phyloP scores from a whole-genome alignment of 2,113 vertebrate species.

The Alethe castanea region DNA sequence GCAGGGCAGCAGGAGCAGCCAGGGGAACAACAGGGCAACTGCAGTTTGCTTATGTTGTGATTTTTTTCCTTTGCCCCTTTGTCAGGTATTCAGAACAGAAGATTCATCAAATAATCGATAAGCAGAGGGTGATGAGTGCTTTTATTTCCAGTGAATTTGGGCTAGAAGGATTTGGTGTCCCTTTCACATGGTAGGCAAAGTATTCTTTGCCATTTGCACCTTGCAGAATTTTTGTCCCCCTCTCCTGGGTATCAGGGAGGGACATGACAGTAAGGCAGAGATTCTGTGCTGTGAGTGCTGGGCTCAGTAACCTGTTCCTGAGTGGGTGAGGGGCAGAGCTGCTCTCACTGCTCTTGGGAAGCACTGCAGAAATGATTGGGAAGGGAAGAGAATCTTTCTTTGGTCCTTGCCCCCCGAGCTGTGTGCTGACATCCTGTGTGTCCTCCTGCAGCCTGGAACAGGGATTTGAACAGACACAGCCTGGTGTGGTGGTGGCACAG shows the following conservation, averaged over 20 bases:
- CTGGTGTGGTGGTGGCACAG: background rate
- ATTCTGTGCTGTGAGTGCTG: background rate
- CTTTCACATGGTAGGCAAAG: fast-evolving
- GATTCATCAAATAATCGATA: background rate
- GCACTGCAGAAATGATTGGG: background rate
- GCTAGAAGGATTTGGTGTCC: background rate
- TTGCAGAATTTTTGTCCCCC: background rate
- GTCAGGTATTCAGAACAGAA: background rate
- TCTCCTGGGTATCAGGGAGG: background rate
- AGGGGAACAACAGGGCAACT: background rate
- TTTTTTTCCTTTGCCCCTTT: background rate
- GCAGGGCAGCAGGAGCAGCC: background rate
- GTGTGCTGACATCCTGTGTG: background rate
- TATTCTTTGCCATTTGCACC: background rate
- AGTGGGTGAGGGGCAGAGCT: background rate
- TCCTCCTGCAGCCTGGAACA: background rate
- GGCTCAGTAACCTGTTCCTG: background rate
- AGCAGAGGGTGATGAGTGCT: background rate
- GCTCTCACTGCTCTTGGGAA: fast-evolving
- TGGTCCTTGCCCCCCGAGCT: background rate
- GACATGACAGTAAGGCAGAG: background rate
- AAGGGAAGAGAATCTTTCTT: background rate
- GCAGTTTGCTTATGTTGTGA: background rate
- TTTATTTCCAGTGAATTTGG: background rate
- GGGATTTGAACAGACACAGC: background rate